Conservation (phyloP, 2,888 invertebrate species). For the Melanchra persicariae region DNA sequence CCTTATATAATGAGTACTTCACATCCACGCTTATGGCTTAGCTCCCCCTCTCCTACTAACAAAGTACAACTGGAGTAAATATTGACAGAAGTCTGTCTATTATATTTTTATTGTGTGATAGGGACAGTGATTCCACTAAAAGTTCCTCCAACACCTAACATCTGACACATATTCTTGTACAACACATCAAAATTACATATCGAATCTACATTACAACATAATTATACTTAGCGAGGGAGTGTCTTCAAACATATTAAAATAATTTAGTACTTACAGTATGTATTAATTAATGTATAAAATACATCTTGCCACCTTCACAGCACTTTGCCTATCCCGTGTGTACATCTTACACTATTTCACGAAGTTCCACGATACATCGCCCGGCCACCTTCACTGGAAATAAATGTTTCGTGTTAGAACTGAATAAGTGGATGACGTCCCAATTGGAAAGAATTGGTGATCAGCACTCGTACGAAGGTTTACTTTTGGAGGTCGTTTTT, state of each 20-base stretch:
- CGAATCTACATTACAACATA: conserved; percentile 80
- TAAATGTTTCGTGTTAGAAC: conserved; percentile 53
- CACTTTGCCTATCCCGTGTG: conserved; percentile 79
- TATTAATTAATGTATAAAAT: conserved; percentile 84
- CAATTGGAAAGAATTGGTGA: no score
- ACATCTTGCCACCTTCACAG: conserved; percentile 86
- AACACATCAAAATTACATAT: conserved; percentile 83
- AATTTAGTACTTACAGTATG: conserved; percentile 89
- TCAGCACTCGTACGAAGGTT: neutral
- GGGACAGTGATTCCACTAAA: conserved; percentile 74
- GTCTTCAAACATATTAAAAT: conserved; percentile 88
- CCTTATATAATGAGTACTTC: no score
- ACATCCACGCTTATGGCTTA: neutral
- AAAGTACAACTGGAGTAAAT: conserved; percentile 6
- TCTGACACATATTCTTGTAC: conserved; percentile 78
- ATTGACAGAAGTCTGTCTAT: conserved; percentile 7
- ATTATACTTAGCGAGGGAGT: conserved; percentile 85
- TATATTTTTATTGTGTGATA: conserved; percentile 15
- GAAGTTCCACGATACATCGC: conserved; percentile 48
- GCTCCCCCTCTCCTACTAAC: neutral
- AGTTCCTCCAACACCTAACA: conserved; percentile 77
- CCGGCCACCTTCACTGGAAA: conserved; percentile 78
- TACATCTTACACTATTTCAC: conserved; percentile 74
- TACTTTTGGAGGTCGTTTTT: neutral
- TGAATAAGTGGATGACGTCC: conserved; percentile 8